These are phyloP conservation scores for Ichneumoninae sp. DNA, from an alignment of 2,888 invertebrate genomes.

Conservation along the genomic window DNA sequence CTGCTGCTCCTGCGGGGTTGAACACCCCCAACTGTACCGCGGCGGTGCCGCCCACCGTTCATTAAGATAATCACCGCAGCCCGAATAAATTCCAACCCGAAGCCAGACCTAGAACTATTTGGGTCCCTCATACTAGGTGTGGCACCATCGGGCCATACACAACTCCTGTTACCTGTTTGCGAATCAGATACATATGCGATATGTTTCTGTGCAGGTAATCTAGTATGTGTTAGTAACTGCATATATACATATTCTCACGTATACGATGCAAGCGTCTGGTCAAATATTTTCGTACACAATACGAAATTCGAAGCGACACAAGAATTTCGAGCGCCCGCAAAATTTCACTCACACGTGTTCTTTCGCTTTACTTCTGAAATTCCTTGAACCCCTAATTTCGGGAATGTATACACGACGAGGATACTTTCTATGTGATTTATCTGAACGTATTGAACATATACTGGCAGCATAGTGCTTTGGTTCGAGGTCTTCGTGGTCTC, in stretches of 20 bases:
- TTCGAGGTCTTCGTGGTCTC: too few relatives aligned
- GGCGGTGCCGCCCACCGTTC: conserved; percentile 65
- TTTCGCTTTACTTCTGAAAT: conserved; percentile 28
- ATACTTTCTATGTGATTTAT: not conserved
- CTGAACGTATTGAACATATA: too few relatives aligned
- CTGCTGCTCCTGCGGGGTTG: not conserved
- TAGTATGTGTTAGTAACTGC: not conserved
- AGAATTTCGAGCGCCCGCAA: conserved; percentile 43
- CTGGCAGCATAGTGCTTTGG: too few relatives aligned
- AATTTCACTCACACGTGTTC: conserved; percentile 33
- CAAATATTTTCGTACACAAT: conserved; percentile 39
- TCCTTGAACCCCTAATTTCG: not conserved
- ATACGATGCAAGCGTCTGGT: conserved; percentile 13
- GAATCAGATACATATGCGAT: conserved; percentile 6
- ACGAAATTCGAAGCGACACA: conserved; percentile 18
- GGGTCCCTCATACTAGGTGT: conserved; percentile 17
- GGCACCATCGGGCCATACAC: conserved; percentile 4
- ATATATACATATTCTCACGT: not conserved
- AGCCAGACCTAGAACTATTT: conserved; percentile 50
- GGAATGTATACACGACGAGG: conserved; percentile 5
- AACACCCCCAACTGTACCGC: conserved; percentile 16
- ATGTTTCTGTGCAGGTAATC: conserved; percentile 56
- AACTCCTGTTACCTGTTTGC: not conserved
- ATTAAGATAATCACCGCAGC: conserved; percentile 76
- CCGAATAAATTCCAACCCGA: conserved; percentile 75